These are phyloP conservation scores for Alviniconcha marisindica DNA, from an alignment of 1,140 invertebrate species.

Conservation along the genomic window DNA sequence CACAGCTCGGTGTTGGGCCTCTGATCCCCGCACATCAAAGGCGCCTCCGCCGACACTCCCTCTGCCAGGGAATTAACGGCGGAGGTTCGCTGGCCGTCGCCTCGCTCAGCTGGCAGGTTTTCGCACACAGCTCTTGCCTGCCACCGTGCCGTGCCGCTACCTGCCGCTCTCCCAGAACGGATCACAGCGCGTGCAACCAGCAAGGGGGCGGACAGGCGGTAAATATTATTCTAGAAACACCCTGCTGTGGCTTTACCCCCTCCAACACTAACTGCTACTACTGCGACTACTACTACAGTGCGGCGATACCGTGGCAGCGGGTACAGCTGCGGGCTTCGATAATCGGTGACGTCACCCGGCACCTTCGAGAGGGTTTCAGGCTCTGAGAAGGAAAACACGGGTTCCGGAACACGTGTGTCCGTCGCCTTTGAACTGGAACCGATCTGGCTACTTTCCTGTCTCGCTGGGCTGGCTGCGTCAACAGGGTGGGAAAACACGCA, in stretches of 20 bases:
- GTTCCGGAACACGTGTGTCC: constrained; percentile 16
- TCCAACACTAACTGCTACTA: too few species aligned
- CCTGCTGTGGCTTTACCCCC: neutral
- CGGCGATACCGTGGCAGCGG: neutral
- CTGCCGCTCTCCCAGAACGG: neutral
- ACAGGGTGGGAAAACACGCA: neutral
- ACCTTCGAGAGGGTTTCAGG: neutral
- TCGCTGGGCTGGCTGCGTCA: neutral
- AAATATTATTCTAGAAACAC: constrained; percentile 29
- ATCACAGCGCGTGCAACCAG: neutral
- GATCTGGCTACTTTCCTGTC: neutral
- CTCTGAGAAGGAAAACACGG: neutral
- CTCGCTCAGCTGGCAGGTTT: neutral
- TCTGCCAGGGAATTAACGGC: constrained; percentile 6
- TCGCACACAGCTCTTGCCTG: too few species aligned
- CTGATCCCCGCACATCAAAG: constrained; percentile 13
- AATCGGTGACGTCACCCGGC: neutral
- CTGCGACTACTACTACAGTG: too few species aligned
- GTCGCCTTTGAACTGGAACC: constrained; percentile 13
- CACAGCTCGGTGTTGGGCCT: neutral
- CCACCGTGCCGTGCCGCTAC: neutral
- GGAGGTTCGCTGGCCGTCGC: neutral
- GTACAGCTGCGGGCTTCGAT: too few species aligned
- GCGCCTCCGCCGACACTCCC: neutral
- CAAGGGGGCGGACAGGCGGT: neutral